phyloP scores from a whole-genome alignment of 1,140 invertebrate species.

The Probaryconus sp. region DNA sequence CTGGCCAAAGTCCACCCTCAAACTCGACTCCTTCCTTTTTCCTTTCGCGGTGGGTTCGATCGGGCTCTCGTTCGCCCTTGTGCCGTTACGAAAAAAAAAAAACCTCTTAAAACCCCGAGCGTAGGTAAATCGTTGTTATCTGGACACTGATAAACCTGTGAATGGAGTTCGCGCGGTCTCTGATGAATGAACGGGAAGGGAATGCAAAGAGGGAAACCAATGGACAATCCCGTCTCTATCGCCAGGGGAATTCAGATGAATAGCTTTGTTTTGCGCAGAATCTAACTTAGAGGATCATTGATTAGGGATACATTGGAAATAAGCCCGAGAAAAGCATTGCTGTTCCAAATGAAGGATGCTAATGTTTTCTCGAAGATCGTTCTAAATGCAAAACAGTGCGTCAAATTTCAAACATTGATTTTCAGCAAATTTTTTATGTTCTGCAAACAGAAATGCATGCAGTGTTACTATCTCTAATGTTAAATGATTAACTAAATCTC shows the following conservation, averaged over 20 bases:
- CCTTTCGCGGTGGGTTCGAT: constrained; percentile 1
- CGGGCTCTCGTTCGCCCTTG: constrained; percentile 47
- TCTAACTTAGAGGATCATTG: constrained; percentile 26
- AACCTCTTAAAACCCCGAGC: constrained; percentile 64
- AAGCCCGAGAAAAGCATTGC: too few species aligned
- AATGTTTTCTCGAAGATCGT: neutral
- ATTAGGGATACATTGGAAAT: too few species aligned
- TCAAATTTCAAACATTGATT: too few species aligned
- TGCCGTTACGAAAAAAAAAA: constrained; percentile 41
- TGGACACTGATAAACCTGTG: constrained; percentile 79
- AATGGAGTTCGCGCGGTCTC: constrained; percentile 73
- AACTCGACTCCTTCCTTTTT: constrained; percentile 46
- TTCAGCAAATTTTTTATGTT: too few species aligned
- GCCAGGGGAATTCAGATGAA: constrained; percentile 44
- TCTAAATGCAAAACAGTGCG: too few species aligned
- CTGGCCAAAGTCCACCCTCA: constrained; percentile 62
- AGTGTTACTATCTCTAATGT: too few species aligned
- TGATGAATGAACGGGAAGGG: constrained; percentile 64
- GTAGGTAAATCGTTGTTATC: constrained; percentile 80
- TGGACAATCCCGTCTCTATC: constrained; percentile 35
- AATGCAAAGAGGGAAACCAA: constrained; percentile 66
- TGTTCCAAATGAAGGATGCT: neutral
- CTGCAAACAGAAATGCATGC: too few species aligned
- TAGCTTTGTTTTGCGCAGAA: constrained; percentile 49
- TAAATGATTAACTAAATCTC: too few species aligned